Evolutionary conservation across 2,797 vertebrate species (phyloP).

Genomic region (Artibeus lituratus): DNA sequence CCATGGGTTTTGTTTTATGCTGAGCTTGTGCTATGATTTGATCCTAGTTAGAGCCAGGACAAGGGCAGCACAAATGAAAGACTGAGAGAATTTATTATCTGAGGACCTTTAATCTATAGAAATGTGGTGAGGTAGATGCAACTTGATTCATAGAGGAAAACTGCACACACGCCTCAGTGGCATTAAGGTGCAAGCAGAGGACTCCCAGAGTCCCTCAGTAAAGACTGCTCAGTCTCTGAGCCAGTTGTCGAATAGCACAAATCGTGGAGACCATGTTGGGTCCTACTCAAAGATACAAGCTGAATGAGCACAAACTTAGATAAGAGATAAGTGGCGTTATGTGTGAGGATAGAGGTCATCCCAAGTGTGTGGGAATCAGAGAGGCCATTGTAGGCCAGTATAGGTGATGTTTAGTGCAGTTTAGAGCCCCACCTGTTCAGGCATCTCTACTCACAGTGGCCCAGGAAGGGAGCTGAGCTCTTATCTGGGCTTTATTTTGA

Average conservation of each 20-base stretch:
- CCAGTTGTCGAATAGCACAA: background rate
- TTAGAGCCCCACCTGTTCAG: background rate
- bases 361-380: background rate
- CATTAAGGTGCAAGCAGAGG: background rate
- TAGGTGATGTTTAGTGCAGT: background rate
- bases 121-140: slow-evolving; percentile 36
- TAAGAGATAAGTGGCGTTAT: background rate
- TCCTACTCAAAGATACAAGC: background rate
- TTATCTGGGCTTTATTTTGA: background rate
- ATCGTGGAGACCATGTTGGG: background rate
- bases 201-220: background rate
- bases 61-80: slow-evolving; percentile 45
- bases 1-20: slow-evolving; percentile 46
- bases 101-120: slow-evolving; percentile 47
- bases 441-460: background rate
- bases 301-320: background rate
- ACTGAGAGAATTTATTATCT: slow-evolving; percentile 53
- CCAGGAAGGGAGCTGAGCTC: background rate
- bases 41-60: slow-evolving; percentile 47
- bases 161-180: background rate
- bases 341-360: background rate
- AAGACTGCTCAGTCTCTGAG: background rate
- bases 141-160: slow-evolving; percentile 44
- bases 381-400: too few relatives aligned
- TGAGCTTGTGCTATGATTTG: slow-evolving; percentile 49